Base-by-base conservation (phyloP, 1,140 invertebrate species). In the Platyscapa corneri region DNA sequence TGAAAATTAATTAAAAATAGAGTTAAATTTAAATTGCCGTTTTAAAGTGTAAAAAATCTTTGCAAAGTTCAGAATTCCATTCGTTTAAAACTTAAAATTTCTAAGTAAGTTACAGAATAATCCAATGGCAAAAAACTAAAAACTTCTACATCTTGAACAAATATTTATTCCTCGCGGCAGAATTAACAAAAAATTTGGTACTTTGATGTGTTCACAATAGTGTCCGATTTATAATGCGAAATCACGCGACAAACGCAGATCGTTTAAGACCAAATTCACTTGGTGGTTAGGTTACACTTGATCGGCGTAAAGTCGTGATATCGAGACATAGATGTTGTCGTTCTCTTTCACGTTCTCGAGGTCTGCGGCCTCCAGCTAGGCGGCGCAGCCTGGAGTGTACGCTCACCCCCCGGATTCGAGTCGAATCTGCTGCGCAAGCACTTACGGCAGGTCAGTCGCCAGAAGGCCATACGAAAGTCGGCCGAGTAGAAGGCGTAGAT, bases 401-500 rank as follows among this genome's bases (percentile, higher is more conserved):
- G 60, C 3, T 78, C 74, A 16, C 37, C 74, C 39, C 27, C 75
- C 32, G 42, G 67, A 56, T 82, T 82, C 34, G 84, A 56, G 14
- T 86, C 79, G 72, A 86, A 82, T 80, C 90, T 87, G 82, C 85
- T 88, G 80, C 89, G 88, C 75, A 87, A 89, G 49, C 90, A 91
- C 70, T 91, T 90, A 32, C 87, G 89, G 60, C 86, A 91, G 16
- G 96, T 97, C 18, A 97, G 90, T 83, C 96, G 93, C 96, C 96
- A 97, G 88, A 98, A 97, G 0, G 97, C 97, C 86, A 96, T 94
- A 89, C 97, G 95, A 91, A 98, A 98, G 90, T 97, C 96, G 0
- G 95, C 95, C 88, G 97, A 97, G 90, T 97, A 97, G 89, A 97
- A 97, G 23, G 97, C 97, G 89, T 97, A 97, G 88, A 97, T 97